A percentile compares a stretch with the other conserved stretches of the same genome.
These are phyloP conservation scores for Physocephala rufipes DNA, from an alignment of 2,888 invertebrate genomes.

Conservation along the genomic window DNA sequence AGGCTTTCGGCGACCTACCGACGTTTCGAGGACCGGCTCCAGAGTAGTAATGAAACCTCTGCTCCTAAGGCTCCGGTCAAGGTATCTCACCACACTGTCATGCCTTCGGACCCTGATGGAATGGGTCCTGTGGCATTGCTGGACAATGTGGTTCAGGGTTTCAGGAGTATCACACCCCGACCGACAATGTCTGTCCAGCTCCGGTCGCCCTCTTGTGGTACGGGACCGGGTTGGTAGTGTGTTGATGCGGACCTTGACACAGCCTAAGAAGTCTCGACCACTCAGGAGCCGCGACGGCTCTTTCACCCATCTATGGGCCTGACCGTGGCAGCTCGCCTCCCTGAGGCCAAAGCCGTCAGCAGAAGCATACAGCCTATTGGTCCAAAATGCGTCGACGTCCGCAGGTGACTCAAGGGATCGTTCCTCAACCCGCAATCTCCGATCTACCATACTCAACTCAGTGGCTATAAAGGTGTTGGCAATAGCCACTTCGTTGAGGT, in stretches of 20 bases:
- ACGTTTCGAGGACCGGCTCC: background rate
- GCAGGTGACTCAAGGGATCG: background rate
- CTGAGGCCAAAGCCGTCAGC: background rate
- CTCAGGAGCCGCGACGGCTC: slow-evolving; percentile 1
- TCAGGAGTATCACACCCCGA: background rate
- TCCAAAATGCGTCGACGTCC: background rate
- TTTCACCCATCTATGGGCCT: background rate
- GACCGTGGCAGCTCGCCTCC: background rate
- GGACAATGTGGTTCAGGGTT: slow-evolving; percentile 11
- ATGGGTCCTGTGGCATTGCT: slow-evolving; percentile 5
- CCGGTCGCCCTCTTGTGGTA: background rate
- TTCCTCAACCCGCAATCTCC: background rate
- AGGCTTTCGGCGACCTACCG: background rate
- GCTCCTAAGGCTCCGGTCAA: background rate
- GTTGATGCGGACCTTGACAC: background rate
- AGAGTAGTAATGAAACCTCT: background rate
- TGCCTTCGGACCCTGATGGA: background rate
- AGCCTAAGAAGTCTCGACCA: slow-evolving; percentile 4
- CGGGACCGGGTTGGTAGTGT: slow-evolving; percentile 4
- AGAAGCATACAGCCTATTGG: background rate
- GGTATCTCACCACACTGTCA: background rate
- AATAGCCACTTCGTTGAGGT: background rate
- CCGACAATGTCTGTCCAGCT: background rate
- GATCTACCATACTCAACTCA: background rate
- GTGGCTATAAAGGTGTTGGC: slow-evolving; percentile 5